Evolutionary conservation across 2,888 invertebrate species (phyloP).

Genomic region (Drosophila macrothrix): DNA sequence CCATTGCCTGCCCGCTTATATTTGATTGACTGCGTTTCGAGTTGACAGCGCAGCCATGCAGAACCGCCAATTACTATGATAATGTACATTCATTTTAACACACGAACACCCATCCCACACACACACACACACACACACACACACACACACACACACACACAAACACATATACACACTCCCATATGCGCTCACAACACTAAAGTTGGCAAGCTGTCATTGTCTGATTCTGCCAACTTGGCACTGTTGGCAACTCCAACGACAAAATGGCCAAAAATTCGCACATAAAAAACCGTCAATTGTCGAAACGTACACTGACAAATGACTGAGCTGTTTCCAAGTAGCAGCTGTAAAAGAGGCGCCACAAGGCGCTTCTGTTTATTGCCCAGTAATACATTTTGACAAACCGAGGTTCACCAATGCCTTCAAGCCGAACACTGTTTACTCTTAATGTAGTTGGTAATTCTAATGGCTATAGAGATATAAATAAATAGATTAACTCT

Average conservation of each 20-base stretch:
- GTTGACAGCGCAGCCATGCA: constrained; percentile 51
- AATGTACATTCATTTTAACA: constrained; percentile 50
- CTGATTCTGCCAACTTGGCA: constrained; percentile 61
- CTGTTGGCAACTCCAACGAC: constrained; percentile 6
- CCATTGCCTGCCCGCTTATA: constrained; percentile 62
- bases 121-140: constrained; percentile 4
- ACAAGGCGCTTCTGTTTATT: constrained; percentile 30
- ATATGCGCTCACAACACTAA: background rate
- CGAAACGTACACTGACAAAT: constrained; percentile 75
- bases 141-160: background rate
- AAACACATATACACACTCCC: background rate
- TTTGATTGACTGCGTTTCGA: constrained; percentile 75
- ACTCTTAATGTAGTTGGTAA: background rate
- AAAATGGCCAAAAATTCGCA: constrained; percentile 29
- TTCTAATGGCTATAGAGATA: background rate
- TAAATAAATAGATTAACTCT: background rate
- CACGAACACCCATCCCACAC: constrained; percentile 11
- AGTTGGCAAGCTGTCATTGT: constrained; percentile 49
- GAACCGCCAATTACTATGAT: constrained; percentile 64
- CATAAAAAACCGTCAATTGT: constrained; percentile 61
- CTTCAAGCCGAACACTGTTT: background rate
- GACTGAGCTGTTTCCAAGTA: constrained; percentile 42
- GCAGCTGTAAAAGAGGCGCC: constrained; percentile 14
- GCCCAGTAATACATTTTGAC: constrained; percentile 24
- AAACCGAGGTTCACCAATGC: background rate